A percentile compares a stretch with the other conserved stretches of the same genome.
Conservation (phyloP, 2,113 vertebrate genomes). For the Pao palembangensis region DNA sequence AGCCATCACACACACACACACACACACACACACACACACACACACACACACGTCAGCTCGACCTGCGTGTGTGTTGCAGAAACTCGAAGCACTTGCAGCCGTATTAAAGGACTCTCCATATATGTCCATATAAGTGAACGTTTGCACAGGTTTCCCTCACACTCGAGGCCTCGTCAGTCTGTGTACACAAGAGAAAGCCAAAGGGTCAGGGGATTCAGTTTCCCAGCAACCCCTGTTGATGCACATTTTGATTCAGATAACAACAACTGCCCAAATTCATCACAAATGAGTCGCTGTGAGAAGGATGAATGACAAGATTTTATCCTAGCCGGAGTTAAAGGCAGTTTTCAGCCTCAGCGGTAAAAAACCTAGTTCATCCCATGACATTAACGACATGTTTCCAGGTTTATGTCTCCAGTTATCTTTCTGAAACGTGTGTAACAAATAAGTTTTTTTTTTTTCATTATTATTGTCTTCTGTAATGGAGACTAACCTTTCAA, state of each 20-base stretch:
- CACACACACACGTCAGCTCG: constrained; percentile 6
- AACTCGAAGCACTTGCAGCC: constrained; percentile 1
- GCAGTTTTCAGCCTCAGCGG: too few relatives aligned
- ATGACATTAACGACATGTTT: too few relatives aligned
- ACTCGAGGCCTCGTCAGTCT: constrained; percentile 55
- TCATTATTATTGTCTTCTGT: too few relatives aligned
- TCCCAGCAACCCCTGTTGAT: constrained; percentile 41
- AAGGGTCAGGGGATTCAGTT: constrained; percentile 45
- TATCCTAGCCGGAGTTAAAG: too few relatives aligned
- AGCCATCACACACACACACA: constrained; percentile 21
- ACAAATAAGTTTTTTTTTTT: too few relatives aligned
- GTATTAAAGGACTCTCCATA: constrained; percentile 7
- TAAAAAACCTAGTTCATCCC: too few relatives aligned
- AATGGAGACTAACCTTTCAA: too few relatives aligned
- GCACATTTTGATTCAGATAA: not conserved
- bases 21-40: constrained; percentile 5
- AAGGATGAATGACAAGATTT: too few relatives aligned
- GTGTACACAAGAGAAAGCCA: constrained; percentile 29
- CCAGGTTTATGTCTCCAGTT: too few relatives aligned
- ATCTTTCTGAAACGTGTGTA: too few relatives aligned
- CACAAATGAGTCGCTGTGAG: not conserved
- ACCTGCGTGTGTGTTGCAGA: too few relatives aligned
- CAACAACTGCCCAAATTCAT: not conserved
- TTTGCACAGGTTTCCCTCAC: constrained; percentile 37
- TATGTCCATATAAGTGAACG: constrained; percentile 38